Percentiles rank a stretch among this genome's conserved stretches.
These are phyloP conservation scores for Nesoenas mayeri DNA, from an alignment of 2,113 vertebrate species.

Conservation along the genomic window DNA sequence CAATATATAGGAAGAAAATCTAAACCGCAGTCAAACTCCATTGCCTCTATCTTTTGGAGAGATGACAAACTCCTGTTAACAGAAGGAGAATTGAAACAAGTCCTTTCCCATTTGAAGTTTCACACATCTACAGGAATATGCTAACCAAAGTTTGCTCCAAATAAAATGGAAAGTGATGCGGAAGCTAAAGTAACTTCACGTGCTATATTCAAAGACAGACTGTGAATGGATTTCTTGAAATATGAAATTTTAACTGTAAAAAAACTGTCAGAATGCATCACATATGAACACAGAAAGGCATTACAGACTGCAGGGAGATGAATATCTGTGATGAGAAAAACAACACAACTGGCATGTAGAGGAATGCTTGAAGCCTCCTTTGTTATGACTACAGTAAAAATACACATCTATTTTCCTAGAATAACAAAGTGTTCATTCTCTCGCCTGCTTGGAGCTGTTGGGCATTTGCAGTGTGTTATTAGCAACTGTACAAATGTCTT, in stretches of 20 bases:
- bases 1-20: neutral
- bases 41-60: neutral
- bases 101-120: constrained; percentile 15
- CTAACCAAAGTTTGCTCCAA: constrained; percentile 18
- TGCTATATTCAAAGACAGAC: constrained; percentile 38
- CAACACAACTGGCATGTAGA: neutral
- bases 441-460: constrained; percentile 17
- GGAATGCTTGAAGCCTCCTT: constrained; percentile 38
- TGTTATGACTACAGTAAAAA: constrained; percentile 62
- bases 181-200: constrained; percentile 30
- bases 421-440: constrained; percentile 31
- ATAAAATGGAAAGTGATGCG: constrained; percentile 21
- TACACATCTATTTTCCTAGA: constrained; percentile 48
- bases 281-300: neutral
- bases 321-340: constrained; percentile 21
- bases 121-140: neutral
- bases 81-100: neutral
- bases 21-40: neutral
- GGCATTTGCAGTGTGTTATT: neutral
- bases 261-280: constrained; percentile 39
- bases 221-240: constrained; percentile 43
- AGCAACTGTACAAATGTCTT: neutral
- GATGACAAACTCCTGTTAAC: neutral
- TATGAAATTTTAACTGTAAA: constrained; percentile 26
- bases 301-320: constrained; percentile 6